These are phyloP conservation scores for Osmoderma eremita DNA, from an alignment of 2,888 invertebrate species.

Conservation along the genomic window DNA sequence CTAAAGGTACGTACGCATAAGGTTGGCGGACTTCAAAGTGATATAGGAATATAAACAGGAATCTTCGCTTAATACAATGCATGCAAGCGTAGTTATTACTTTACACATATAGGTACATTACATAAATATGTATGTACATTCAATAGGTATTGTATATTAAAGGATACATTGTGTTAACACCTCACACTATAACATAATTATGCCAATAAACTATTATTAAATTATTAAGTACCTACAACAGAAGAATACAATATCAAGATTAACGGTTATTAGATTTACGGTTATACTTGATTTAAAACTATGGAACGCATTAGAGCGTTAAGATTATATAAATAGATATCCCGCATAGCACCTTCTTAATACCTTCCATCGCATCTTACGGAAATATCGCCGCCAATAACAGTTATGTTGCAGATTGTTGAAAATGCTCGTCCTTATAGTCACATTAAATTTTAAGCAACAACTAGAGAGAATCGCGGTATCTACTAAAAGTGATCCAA, in stretches of 20 bases:
- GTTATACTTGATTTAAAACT: conserved; percentile 33
- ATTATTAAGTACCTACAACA: conserved; percentile 29
- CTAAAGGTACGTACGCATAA: background rate
- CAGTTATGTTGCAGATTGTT: conserved; percentile 20
- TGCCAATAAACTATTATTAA: conserved; percentile 26
- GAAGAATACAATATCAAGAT: conserved; percentile 33
- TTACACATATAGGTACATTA: too few species aligned
- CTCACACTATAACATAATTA: background rate
- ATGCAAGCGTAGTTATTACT: too few species aligned
- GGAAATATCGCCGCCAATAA: conserved; percentile 24
- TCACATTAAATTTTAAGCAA: background rate
- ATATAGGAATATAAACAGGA: too few species aligned
- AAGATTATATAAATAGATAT: conserved; percentile 35
- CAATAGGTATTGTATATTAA: background rate
- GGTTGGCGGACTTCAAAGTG: background rate
- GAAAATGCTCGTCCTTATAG: background rate
- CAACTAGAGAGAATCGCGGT: too few species aligned
- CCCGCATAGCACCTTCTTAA: conserved; percentile 28
- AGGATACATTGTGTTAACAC: background rate
- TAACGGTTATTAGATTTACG: conserved; percentile 38
- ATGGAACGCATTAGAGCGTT: conserved; percentile 35
- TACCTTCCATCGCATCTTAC: conserved; percentile 20
- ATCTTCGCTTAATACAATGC: too few species aligned
- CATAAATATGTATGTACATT: background rate
- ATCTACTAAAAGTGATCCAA: too few species aligned